A percentile compares a stretch with the other conserved stretches of the same genome.
Evolutionary conservation across 2,797 vertebrate species (phyloP).

Genomic region (Danio jaintianensis): DNA sequence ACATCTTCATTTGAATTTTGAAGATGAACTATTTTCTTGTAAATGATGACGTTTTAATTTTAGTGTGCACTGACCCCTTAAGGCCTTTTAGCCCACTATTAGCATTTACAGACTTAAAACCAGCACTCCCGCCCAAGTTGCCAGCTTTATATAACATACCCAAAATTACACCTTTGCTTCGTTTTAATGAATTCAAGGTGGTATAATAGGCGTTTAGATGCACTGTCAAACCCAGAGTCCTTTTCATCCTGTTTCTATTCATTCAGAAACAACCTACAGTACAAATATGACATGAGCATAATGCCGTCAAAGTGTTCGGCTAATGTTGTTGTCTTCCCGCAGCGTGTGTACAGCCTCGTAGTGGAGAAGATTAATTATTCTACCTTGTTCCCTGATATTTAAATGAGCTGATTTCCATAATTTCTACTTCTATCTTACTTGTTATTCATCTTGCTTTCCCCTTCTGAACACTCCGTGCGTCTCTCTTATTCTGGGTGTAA

Average conservation of each 20-base stretch:
- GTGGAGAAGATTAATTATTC: conserved; percentile 54
- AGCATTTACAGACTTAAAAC: background rate
- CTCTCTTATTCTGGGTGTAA: conserved; percentile 46
- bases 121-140: background rate
- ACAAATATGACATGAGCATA: conserved; percentile 42
- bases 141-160: background rate
- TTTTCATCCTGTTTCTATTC: conserved; percentile 42
- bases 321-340: conserved; percentile 47
- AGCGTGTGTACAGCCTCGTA: conserved; percentile 27
- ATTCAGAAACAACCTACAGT: conserved; percentile 37
- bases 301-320: conserved; percentile 19
- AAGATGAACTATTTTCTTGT: no score
- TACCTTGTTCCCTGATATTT: conserved; percentile 54
- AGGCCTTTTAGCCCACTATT: background rate
- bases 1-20: no score
- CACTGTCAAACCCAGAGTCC: conserved; percentile 6
- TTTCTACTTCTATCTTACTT: conserved; percentile 51
- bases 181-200: conserved; percentile 9
- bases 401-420: conserved; percentile 59
- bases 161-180: background rate
- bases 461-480: conserved; percentile 38
- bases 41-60: background rate
- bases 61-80: background rate
- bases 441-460: conserved; percentile 50
- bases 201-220: conserved; percentile 34